These are phyloP conservation scores for Dipodomys spectabilis DNA, from an alignment of 2,113 vertebrate species.

Conservation along the genomic window DNA sequence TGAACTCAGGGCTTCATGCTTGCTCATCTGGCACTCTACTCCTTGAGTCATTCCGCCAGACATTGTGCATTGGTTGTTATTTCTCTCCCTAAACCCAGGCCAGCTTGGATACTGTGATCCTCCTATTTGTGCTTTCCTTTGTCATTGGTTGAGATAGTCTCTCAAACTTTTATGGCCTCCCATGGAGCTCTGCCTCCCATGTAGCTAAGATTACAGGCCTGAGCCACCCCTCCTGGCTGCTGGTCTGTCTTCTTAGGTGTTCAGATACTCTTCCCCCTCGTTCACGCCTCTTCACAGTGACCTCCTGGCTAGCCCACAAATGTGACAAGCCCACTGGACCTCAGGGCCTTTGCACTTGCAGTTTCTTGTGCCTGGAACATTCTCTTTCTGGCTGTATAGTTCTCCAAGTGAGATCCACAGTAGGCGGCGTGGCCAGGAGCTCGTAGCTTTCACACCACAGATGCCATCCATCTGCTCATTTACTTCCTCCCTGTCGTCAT, in stretches of 20 bases:
- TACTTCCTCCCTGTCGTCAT: neutral
- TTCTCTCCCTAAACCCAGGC: too few relatives aligned
- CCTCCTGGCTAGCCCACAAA: neutral
- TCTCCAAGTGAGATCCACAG: neutral
- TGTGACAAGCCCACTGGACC: neutral
- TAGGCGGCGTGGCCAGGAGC: neutral
- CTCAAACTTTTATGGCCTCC: too few relatives aligned
- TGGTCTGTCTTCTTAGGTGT: neutral
- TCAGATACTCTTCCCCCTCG: neutral
- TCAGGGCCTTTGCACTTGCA: slow-evolving; percentile 19
- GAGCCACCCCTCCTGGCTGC: too few relatives aligned
- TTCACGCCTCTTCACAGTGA: neutral
- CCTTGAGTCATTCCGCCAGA: too few relatives aligned
- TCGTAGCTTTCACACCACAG: neutral
- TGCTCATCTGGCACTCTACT: too few relatives aligned
- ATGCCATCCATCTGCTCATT: neutral
- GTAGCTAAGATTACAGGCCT: too few relatives aligned
- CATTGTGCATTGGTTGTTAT: too few relatives aligned
- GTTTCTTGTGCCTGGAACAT: neutral
- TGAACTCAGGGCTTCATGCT: too few relatives aligned
- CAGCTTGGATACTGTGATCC: too few relatives aligned
- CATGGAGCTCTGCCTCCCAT: too few relatives aligned
- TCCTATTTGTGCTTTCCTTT: too few relatives aligned
- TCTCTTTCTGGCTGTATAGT: neutral
- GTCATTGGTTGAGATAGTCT: too few relatives aligned